Base-by-base conservation (phyloP, 2,113 vertebrate genomes). In the Neopipo cinnamomea region DNA sequence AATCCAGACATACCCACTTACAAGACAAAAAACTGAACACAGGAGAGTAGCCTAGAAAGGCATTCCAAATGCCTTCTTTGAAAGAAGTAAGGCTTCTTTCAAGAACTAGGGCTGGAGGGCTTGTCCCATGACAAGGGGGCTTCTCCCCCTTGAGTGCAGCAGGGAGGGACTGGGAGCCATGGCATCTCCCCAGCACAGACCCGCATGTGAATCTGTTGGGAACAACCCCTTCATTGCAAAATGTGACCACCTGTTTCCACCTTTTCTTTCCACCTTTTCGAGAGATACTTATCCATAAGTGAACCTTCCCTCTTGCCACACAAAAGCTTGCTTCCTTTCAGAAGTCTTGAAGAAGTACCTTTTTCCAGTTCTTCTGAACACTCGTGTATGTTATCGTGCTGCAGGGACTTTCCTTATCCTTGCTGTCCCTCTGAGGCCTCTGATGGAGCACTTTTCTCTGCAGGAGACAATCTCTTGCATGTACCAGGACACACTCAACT, bases 381-480 rank as follows among this genome's bases (percentile, higher is more conserved):
- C 14, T 21, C 28, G 6, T 21, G 23, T n/a, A 22, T 12, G 33
- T 20, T 28, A 22, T 2, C 21, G 35, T n/a, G 41, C 70, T 63
- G 74, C 82, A 49, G 82, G 46, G 39, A 67, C 7, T 23, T 30
- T 9, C 8, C 46, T 77, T 31, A 77, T 9, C 47, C 41, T 76
- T 1, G 1, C 20, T 31, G 12, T 30, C 33, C 24, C 72, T 42
- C 53, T 8, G 17, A 68, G 74, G 42, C 25, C 72, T 50, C 28
- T 3, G 15, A 11, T 4, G 37, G 37, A 81, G 49, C 62, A 44
- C 56, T 42, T 67, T 14, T 22, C 59, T 42, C 55, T 46, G 55
- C 76, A 85, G 42, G 58, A 91, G 37, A 76, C 72, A 44, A 2
- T 7, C 72, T 42, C 8, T 2, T 2, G 0, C 1, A 31, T 0